Evolutionary conservation across 2,113 vertebrate genomes (phyloP), one percentile per base, ranked within the genome.

Genomic region (Physeter macrocephalus): DNA sequence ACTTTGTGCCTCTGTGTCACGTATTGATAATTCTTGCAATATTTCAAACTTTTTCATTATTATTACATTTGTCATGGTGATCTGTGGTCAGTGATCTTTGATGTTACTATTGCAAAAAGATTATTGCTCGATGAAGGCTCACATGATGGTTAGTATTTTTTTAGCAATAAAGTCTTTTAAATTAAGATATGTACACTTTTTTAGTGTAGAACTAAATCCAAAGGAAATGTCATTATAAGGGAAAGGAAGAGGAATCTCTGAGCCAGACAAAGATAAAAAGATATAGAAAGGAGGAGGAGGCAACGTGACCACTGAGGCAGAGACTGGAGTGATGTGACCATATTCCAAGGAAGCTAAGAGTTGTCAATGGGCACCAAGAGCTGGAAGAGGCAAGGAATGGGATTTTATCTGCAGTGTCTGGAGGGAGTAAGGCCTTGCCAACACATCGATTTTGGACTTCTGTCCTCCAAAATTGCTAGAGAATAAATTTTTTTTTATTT

Each of bases 351-450:
- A 61, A 49, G 36, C 4, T 43, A 36, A 52, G 21, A 6, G 5
- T 54, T 29, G 5, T 36, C 54, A 71, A 2, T 39, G 43, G 9
- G 3, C 9, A 36, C 10, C 6, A 27, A 39, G 72, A 81, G 2
- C 18, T 46, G 25, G 2, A 34, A 13, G 2, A 15, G 5, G 8
- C 12, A 74, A n/a, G 1, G 5, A 8, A 4, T 31, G 5, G 14
- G 31, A 90, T 25, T 39, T 81, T 34, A 27, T 31, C 7, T 27
- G 12, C 29, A 62, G 59, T 18, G n/a, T 80, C n/a, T 25, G 14
- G 2, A 86, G 39, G 34, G 4, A 59, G 4, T 6, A 3, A 82
- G 2, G 1, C 2, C 5, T 7, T 66, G 34, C 0, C 8, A 39
- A 46, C 3, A 20, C 14, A 41, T 8, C 4, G 5, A 54, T 31